Conservation (phyloP, 2,797 vertebrate species). For the Merluccius polli region DNA sequence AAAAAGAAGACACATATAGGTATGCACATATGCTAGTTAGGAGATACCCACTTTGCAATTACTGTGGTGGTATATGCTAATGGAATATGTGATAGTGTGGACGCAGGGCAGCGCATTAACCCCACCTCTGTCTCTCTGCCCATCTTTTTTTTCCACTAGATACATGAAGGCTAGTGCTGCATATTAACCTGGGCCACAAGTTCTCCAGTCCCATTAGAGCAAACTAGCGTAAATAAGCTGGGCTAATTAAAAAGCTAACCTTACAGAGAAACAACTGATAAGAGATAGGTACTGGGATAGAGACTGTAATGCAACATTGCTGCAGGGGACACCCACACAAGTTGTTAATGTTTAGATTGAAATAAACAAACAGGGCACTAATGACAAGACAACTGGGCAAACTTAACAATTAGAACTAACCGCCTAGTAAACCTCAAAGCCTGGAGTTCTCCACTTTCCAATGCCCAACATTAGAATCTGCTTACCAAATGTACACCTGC, state of each 20-base stretch:
- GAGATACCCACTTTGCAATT: slow-evolving; percentile 28
- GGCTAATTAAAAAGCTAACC: slow-evolving; percentile 1
- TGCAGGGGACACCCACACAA: neutral
- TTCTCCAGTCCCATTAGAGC: neutral
- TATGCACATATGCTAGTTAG: slow-evolving; percentile 22
- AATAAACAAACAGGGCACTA: neutral
- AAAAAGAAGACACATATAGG: slow-evolving; percentile 6
- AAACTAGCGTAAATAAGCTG: neutral
- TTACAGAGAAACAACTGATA: neutral
- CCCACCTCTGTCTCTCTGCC: slow-evolving; percentile 20
- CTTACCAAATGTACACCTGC: neutral
- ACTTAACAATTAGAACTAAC: neutral
- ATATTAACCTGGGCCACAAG: neutral
- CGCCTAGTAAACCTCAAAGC: neutral
- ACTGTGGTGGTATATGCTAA: neutral
- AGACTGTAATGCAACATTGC: neutral
- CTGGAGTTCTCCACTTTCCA: neutral
- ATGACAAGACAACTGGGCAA: neutral
- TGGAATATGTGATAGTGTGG: neutral
- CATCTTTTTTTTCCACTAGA: neutral
- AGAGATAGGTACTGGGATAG: neutral
- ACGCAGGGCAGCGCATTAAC: slow-evolving; percentile 14
- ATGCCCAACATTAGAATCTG: neutral
- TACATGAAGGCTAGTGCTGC: neutral
- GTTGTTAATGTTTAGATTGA: neutral